Base-by-base conservation (phyloP, 1,140 invertebrate genomes). In the Leptinotarsa defecta region DNA sequence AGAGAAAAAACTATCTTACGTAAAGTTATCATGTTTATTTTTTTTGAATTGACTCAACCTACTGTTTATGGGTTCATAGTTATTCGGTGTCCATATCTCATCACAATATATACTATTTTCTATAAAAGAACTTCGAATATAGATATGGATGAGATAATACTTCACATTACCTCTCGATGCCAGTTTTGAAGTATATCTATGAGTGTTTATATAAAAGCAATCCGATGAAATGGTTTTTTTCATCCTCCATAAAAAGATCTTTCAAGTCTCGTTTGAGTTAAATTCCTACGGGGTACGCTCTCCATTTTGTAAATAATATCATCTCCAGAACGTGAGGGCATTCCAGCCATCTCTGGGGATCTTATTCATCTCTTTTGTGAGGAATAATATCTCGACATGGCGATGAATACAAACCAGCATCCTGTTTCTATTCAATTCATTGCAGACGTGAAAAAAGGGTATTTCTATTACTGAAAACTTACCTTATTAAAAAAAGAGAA, bases 401-500 rank as follows among this genome's bases (percentile, higher is more conserved):
- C 52, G 15, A 57, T 57, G 52, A n/a, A 57, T 57, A 57, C 52
- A 57, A 6, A 19, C 52, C 52, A 57, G 52, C 52, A 57, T 57
- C 52, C 52, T 15, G 52, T 57, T 57, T 19, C 52, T 19, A 57
- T 57, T 57, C 15, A 57, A 57, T 57, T 57, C n/a, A 15, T 17
- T 17, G n/a, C n/a, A 57, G 52, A 57, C 52, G n/a, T 57, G 15
- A 57, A 57, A 43, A 43, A 57, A 57, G 52, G 52, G 52, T 57
- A 57, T 57, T 57, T 57, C n/a, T 57, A 57, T 57, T 57, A 57
- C 52, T 57, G 52, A 57, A 57, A 57, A 57, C 52, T 57, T 57
- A 57, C 17, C 52, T 57, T 57, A 57, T 57, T 68, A 24, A 68
- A 68, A 68, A 68, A 68, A 68, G 43, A 68, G 19, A 68, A 68